These are phyloP conservation scores for Ooceraea biroi DNA, from an alignment of 1,140 invertebrate species.

Conservation along the genomic window DNA sequence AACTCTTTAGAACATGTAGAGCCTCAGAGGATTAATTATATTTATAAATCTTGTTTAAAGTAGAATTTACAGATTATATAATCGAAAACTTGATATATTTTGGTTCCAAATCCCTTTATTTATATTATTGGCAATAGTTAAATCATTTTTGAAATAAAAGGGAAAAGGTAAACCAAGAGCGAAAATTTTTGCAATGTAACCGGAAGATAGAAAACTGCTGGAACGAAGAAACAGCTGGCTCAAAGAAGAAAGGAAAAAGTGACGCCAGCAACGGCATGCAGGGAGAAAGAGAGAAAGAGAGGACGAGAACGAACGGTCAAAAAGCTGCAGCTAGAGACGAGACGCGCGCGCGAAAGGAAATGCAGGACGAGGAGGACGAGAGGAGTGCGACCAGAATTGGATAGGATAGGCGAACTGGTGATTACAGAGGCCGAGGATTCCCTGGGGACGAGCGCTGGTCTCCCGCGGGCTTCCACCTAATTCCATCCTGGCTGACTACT, in stretches of 20 bases:
- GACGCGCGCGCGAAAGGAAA: slow-evolving; percentile 47
- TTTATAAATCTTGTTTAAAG: not conserved
- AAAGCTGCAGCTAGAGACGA: slow-evolving; percentile 37
- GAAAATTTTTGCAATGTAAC: slow-evolving; percentile 31
- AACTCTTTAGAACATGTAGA: not conserved
- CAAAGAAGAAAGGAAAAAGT: slow-evolving; percentile 29
- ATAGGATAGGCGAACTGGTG: slow-evolving; percentile 84
- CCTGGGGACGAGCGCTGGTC: slow-evolving; percentile 76
- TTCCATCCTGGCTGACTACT: slow-evolving; percentile 84
- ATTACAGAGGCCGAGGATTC: slow-evolving; percentile 84
- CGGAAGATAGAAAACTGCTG: slow-evolving; percentile 5
- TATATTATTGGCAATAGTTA: not conserved
- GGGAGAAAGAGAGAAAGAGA: not conserved
- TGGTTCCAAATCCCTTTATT: not conserved
- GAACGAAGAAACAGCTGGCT: slow-evolving; percentile 23
- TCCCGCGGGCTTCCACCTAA: slow-evolving; percentile 84
- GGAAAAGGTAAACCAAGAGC: not conserved
- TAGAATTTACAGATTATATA: not conserved
- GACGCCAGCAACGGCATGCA: slow-evolving; percentile 47
- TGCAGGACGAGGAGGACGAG: slow-evolving; percentile 54
- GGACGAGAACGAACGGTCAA: not conserved
- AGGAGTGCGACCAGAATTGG: slow-evolving; percentile 81
- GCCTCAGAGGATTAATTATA: not conserved
- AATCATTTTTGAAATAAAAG: slow-evolving; percentile 6
- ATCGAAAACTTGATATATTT: not conserved